A percentile compares a stretch with the other conserved stretches of the same genome.
phyloP scores from a whole-genome alignment of 2,888 invertebrate genomes.

The Sicus ferrugineus region DNA sequence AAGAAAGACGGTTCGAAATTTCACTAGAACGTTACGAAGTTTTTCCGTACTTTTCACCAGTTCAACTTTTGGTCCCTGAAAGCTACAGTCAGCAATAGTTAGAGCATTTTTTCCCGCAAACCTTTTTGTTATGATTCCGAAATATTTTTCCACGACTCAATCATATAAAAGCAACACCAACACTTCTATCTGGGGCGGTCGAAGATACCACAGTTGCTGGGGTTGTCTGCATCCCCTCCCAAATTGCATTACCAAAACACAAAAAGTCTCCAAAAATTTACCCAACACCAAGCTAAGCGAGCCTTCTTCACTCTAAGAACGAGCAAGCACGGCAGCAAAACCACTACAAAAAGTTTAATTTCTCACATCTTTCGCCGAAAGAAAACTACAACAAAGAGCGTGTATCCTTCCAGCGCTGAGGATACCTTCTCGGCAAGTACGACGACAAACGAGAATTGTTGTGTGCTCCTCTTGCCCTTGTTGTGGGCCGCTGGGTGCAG shows the following conservation, averaged over 20 bases:
- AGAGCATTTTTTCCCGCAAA: background rate
- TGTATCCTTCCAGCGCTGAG: background rate
- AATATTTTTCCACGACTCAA: background rate
- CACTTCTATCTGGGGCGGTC: constrained; percentile 24
- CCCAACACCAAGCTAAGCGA: background rate
- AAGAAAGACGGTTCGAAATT: no score
- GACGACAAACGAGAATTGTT: background rate
- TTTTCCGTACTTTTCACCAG: background rate
- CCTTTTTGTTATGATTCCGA: background rate
- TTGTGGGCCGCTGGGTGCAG: constrained; percentile 9
- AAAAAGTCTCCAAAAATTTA: constrained; percentile 14
- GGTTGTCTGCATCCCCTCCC: constrained; percentile 37
- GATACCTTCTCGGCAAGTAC: constrained; percentile 3
- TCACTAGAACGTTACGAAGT: background rate
- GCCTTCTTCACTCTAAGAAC: background rate
- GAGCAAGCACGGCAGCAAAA: background rate
- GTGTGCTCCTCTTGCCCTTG: constrained; percentile 9
- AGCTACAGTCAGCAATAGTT: background rate
- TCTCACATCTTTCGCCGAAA: constrained; percentile 26
- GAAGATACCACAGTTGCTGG: constrained; percentile 33
- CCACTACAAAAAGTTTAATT: constrained; percentile 22
- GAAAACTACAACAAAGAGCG: constrained; percentile 6
- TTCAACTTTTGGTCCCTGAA: background rate
- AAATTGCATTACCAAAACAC: constrained; percentile 33
- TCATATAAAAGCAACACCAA: background rate